A percentile compares a stretch with the other conserved stretches of the same genome.
These are phyloP conservation scores for Lordiphosa mommai DNA, from an alignment of 1,140 invertebrate genomes.

Conservation along the genomic window DNA sequence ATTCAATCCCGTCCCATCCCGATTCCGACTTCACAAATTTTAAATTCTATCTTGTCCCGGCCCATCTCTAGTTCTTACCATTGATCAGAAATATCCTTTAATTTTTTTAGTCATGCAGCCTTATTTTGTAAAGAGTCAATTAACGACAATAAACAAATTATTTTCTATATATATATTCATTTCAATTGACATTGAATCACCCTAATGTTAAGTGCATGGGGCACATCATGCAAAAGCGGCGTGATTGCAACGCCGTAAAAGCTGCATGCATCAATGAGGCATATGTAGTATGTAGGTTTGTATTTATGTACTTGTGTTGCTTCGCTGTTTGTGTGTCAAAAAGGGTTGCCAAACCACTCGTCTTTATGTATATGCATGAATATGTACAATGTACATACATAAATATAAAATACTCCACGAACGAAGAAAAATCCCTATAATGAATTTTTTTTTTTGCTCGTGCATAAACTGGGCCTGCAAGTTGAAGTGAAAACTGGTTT, in stretches of 20 bases:
- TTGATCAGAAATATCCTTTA: no score
- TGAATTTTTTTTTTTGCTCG: conserved; percentile 35
- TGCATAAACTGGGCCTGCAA: not conserved
- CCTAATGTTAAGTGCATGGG: conserved; percentile 21
- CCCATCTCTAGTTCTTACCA: no score
- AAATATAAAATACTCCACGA: conserved; percentile 7
- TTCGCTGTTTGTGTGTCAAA: conserved; percentile 71
- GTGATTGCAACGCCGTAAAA: conserved; percentile 60
- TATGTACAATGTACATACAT: conserved; percentile 4
- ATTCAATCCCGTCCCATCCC: no score
- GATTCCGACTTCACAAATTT: no score
- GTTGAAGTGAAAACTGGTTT: conserved; percentile 47
- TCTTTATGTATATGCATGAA: conserved; percentile 22
- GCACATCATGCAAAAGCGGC: conserved; percentile 56
- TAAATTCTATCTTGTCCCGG: no score
- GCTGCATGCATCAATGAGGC: conserved; percentile 36
- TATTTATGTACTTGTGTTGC: conserved; percentile 14
- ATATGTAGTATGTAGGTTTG: conserved; percentile 12
- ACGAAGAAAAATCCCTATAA: conserved; percentile 51
- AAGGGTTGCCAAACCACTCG: conserved; percentile 72
- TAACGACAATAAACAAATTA: no score
- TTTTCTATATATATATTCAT: no score
- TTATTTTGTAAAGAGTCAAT: no score
- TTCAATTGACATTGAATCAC: conserved; percentile 20
- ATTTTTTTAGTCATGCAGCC: no score